Base-by-base conservation (phyloP, 2,888 invertebrate genomes). In the Caenorhabditis sp. region DNA sequence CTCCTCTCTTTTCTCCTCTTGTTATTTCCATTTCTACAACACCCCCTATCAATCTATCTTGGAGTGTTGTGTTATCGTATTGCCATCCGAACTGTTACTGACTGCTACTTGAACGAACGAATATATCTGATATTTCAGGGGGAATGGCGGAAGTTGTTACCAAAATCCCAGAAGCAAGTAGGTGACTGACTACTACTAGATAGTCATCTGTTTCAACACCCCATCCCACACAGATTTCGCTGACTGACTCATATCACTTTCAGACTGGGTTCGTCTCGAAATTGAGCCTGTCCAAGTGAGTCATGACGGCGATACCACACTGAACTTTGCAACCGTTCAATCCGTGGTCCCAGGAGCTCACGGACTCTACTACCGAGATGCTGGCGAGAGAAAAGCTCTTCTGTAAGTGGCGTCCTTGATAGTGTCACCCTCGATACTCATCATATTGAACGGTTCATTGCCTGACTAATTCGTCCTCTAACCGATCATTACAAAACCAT, bases 291-390 rank as follows among this genome's bases (percentile, higher is more conserved):
- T 88, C 71, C 85, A 88, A 69, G 87, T 88, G 55, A 80, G 78
- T 28, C 64, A 83, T 28, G 87, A 87, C 47, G 74, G 51, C 26
- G 85, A 88, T 37, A 80, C 77, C 28, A 71, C 85, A 11, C 69
- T 87, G 50, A 81, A 84, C 65, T 88, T 88, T 80, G 84, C 87
- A 44, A 87, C 87, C 32, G 84, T 88, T 22, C 88, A 88, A 78
- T 87, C 87, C 5, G 83, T 87, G 28, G 84, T 88, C 44, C 88
- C 88, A 20, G 88, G 87, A 28, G 88, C 88, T 24, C 88, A 88
- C 62, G 88, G 88, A 58, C 84, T 88, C 61, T 88, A 88, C 76
- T 88, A 85, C 69, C 62, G 87, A 44, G 86, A 85, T 28, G 81
- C 76, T 62, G 88, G 88, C 47, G 84, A 85, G 69, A 80, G 86